These are phyloP conservation scores for human (Homo sapiens) DNA, from an alignment of 2,113 vertebrate species.

Conservation along the genomic window GRCh38 chr12:98687501-98688000, in stretches of 20 bases:
- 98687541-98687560: neutral
- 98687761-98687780: neutral
- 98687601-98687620: neutral
- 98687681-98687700: neutral
- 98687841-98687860: too few relatives aligned
- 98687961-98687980: too few relatives aligned
- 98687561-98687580: neutral
- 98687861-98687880: too few relatives aligned
- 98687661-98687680: neutral
- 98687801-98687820: too few relatives aligned
- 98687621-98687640: neutral
- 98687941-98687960: too few relatives aligned
- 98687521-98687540: neutral
- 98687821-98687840: too few relatives aligned
- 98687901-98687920: too few relatives aligned
- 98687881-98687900: too few relatives aligned
- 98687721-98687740: neutral
- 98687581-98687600: neutral
- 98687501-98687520: neutral
- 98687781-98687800: constrained; percentile 12
- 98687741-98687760: neutral
- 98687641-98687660: neutral
- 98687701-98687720: neutral
- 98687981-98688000: too few relatives aligned
- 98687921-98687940: too few relatives aligned